phyloP scores from a whole-genome alignment of 2,888 invertebrate genomes.

The Acleris literana region DNA sequence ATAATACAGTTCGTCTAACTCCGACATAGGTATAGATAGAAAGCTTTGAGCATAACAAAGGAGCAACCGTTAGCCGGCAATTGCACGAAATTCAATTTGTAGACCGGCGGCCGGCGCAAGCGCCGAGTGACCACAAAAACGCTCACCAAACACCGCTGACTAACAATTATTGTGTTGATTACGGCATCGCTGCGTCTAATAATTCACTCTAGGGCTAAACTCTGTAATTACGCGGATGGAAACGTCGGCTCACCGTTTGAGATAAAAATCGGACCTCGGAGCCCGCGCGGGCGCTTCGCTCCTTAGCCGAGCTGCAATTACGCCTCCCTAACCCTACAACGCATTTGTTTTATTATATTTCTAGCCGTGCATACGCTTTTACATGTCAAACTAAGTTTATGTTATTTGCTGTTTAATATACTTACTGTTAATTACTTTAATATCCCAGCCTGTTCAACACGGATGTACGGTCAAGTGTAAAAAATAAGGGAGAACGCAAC shows the following conservation, averaged over 20 bases:
- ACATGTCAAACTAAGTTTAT: not conserved
- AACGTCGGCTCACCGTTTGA: conserved; percentile 79
- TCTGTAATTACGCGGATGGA: conserved; percentile 80
- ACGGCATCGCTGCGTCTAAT: conserved; percentile 75
- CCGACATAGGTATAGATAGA: not conserved
- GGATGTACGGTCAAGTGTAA: too few species aligned
- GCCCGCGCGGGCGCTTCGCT: conserved; percentile 46
- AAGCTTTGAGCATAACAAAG: conserved; percentile 46
- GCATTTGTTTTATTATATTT: conserved; percentile 17
- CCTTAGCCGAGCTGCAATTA: conserved; percentile 60
- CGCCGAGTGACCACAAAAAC: conserved; percentile 59
- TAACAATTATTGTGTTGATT: conserved; percentile 79
- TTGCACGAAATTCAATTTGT: conserved; percentile 75
- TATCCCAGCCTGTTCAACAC: too few species aligned
- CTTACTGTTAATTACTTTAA: not conserved
- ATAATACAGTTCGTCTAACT: not conserved
- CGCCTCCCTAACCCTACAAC: conserved; percentile 35
- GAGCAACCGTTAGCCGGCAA: conserved; percentile 40
- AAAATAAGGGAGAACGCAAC: too few species aligned
- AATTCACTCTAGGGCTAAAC: conserved; percentile 80
- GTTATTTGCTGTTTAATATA: not conserved
- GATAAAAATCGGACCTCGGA: conserved; percentile 71
- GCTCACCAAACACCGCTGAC: conserved; percentile 64
- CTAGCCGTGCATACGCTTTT: not conserved
- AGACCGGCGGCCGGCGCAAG: conserved; percentile 39